Evolutionary conservation across 2,888 invertebrate species (phyloP), one percentile per base, ranked within the genome.

Genomic region (Drosophila buzzatii): DNA sequence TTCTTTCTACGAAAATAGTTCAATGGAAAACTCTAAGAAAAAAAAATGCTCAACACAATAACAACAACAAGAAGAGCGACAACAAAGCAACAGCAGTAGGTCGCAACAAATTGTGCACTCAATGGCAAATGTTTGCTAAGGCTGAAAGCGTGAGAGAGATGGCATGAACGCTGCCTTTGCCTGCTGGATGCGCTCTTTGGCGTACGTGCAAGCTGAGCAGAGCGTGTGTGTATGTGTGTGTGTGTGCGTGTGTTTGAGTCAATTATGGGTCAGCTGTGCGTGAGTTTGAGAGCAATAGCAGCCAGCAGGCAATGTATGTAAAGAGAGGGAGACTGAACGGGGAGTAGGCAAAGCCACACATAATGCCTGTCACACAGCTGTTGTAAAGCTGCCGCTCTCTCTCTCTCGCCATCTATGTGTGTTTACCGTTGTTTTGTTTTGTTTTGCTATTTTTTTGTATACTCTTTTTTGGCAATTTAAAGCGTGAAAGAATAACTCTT

Each of bases 201-300:
- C 41, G 63, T 81, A 79, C 73, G 79, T 74, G 79, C 76, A 60
- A 70, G 56, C 64, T 66, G 72, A 85, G 85, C 37, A 56, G 66
- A 57, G 55, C 60, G 44, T 67, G 52, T 39, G 47, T 62, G 70
- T 58, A 47, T 69, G 37, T 60, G 51, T 67, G 65, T 58, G 55
- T 62, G 61, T 67, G 69, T 56, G 55, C 62, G 61, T 66, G 66
- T 71, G 71, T 66, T 70, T 65, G 71, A 62, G 75, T 75, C 86
- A 83, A 81, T 85, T 85, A 84, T 89, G 89, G 85, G 89, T 85
- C 85, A 85, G 85, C 85, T 89, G 85, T 88, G 84, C 89, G 80
- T 84, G 69, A 83, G 85, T 35, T 51, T 49, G 73, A 73, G 73
- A 57, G 63, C 58, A 23, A 42, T 18, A 58, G 65, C 31, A 23